A percentile compares a stretch with the other conserved stretches of the same genome.
Evolutionary conservation across 2,113 vertebrate species (phyloP).

Genomic region (Vanacampus margaritifer): DNA sequence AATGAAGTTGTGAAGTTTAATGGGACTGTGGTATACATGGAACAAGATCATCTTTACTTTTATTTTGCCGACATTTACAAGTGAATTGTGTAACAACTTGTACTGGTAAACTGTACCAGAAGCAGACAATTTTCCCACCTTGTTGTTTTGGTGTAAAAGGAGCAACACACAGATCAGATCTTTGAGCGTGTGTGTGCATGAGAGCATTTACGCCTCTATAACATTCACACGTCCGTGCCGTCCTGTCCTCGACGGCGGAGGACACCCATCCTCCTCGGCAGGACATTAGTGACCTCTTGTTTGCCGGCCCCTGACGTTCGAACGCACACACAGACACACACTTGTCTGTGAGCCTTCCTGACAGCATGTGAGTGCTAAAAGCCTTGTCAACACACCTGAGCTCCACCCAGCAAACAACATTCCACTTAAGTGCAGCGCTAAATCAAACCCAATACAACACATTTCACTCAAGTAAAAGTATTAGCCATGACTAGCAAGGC

Average conservation of each 20-base stretch:
- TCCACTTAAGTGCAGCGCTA: conserved; percentile 55
- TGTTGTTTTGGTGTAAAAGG: conserved; percentile 45
- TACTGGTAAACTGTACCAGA: conserved; percentile 12
- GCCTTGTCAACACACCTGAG: conserved; percentile 66
- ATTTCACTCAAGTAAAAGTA: conserved; percentile 3
- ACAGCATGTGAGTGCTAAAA: conserved; percentile 66
- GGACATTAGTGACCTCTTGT: conserved; percentile 59
- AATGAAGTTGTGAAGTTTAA: not conserved
- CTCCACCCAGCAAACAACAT: conserved; percentile 65
- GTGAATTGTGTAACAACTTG: not conserved
- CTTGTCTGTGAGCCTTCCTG: conserved; percentile 56
- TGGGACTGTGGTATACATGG: not conserved
- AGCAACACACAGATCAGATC: conserved; percentile 19
- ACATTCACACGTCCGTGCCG: conserved; percentile 56
- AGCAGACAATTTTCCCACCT: conserved; percentile 27
- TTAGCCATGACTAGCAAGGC: not conserved
- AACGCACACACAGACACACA: conserved; percentile 30
- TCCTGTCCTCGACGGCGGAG: conserved; percentile 30
- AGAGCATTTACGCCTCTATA: conserved; percentile 43
- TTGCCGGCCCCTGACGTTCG: conserved; percentile 30
- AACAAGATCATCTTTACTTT: not conserved
- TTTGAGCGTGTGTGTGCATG: conserved; percentile 31
- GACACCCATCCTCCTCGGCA: conserved; percentile 21
- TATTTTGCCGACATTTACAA: not conserved
- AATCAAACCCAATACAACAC: conserved; percentile 40